Base-by-base conservation (phyloP, 2,888 invertebrate genomes). In the Drosophila multiciliata region DNA sequence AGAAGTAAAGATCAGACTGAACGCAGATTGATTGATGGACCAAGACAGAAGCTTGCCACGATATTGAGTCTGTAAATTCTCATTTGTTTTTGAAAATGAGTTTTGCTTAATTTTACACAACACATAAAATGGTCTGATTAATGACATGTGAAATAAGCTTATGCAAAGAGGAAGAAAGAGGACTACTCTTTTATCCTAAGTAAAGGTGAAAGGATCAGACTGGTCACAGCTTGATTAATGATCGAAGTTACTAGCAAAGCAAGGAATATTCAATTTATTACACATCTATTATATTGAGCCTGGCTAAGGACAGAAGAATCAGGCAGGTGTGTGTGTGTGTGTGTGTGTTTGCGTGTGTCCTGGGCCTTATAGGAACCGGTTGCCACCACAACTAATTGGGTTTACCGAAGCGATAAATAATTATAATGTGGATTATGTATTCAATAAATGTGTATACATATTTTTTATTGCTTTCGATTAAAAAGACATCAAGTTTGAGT, bases 401-500 rank as follows among this genome's bases (percentile, higher is more conserved):
- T 35, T 71, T 55, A 75, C 54, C 86, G 81, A 85, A 88, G 88
- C 84, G 86, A 76, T 75, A 84, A 86, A 62, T 65, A 65, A 85
- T 80, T 75, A 85, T 80, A 70, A 73, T 80, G 86, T 66, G 86
- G 83, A 68, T 64, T 80, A 73, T 64, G 75, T 66, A 71, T 78
- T 63, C 58, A 70, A 59, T 69, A 72, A 74, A 53, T 65, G 69
- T 8, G 35, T 55, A 45, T 32, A 9, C 57, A 40, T 49, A 75
- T 33, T 48, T 87, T 85, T 85, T 86, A 85, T 85, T 86, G 85
- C 61, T 85, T 89, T 85, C 89, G 87, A 89, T 85, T 85, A 85
- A 88, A 87, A 85, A 77, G 57, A 73, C 89, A 87, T 85, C 59
- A 85, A 81, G 78, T 66, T 66, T 54, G 45, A 61, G 59, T n/a